Evolutionary conservation across 1,140 invertebrate species (phyloP).

Genomic region (Drosophila leontia): DNA sequence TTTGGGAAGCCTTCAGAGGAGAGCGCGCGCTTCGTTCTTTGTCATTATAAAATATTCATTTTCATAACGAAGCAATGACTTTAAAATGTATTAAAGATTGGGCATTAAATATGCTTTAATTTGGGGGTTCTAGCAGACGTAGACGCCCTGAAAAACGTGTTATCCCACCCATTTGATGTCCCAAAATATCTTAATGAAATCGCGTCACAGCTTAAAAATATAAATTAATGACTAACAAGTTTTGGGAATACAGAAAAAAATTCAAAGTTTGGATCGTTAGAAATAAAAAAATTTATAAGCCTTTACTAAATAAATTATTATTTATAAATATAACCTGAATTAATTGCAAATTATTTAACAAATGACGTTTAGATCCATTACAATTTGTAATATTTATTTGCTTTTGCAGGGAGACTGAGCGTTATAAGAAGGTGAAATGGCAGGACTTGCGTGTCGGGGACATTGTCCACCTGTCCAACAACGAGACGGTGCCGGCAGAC

Average conservation of each 20-base stretch:
- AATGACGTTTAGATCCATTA: slow-evolving; percentile 7
- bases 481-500: slow-evolving; percentile 98
- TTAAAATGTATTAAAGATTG: not conserved
- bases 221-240: not conserved
- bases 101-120: not conserved
- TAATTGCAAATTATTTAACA: slow-evolving; percentile 1
- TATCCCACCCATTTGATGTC: not conserved
- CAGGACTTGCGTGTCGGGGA: slow-evolving; percentile 96
- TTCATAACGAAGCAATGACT: slow-evolving; percentile 9
- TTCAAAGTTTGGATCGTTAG: not conserved
- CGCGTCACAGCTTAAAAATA: not conserved
- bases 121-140: not conserved
- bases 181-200: not conserved
- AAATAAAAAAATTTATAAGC: not conserved
- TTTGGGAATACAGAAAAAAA: not conserved
- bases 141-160: not conserved
- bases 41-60: slow-evolving; percentile 25
- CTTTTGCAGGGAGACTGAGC: slow-evolving; percentile 90
- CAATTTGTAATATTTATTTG: not conserved
- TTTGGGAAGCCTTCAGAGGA: not conserved
- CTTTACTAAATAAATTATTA: not conserved
- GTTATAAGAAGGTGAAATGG: slow-evolving; percentile 95
- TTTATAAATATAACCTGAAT: not conserved
- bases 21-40: not conserved
- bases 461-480: slow-evolving; percentile 97